Base-by-base conservation (phyloP, 2,113 vertebrate species). In the Clupea harengus region DNA sequence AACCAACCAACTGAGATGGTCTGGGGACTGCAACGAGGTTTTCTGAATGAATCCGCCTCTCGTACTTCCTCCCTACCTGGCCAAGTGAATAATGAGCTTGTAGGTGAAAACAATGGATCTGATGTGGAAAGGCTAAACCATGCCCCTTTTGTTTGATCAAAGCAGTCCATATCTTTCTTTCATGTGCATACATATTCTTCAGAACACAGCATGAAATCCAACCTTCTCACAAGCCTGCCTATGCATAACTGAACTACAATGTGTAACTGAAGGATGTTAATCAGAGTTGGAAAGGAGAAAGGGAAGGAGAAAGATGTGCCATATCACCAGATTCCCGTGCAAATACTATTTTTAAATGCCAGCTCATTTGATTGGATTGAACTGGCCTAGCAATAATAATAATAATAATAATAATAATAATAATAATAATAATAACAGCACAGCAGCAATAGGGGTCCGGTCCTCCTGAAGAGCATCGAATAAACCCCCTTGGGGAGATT, bases 291-390 rank as follows among this genome's bases (percentile, higher is more conserved):
- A 11, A 72, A 72, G 25, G 25, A 72, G 64, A 72, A 25, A 13
- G 64, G 64, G 15, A 32, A 72, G 64, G 64, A 72, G 64, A 72
- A 28, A 72, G 25, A 67, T 72, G 54, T 60, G 54, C 54, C 54
- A 60, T 4, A 13, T 32, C 64, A 72, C 64, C 28, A 60, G 54
- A 72, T 72, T 72, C 64, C 64, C 64, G 64, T 72, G 64, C 64
- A 72, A 72, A 72, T 72, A 72, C 28, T 32, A 72, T 72, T 32
- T 10, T 72, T 25, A 72, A 72, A 32, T 72, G 64, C 78, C 54
- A 78, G 85, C 80, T 84, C 85, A 81, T 84, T 86, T 60, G 54
- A 67, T 47, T 82, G 87, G 45, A 83, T 81, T 64, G 45, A 82
- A 20, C 60, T 83, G 82, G 67, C 83, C 75, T 54, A 54, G 75